phyloP scores from a whole-genome alignment of 2,888 invertebrate species.

The Erebia palarica region DNA sequence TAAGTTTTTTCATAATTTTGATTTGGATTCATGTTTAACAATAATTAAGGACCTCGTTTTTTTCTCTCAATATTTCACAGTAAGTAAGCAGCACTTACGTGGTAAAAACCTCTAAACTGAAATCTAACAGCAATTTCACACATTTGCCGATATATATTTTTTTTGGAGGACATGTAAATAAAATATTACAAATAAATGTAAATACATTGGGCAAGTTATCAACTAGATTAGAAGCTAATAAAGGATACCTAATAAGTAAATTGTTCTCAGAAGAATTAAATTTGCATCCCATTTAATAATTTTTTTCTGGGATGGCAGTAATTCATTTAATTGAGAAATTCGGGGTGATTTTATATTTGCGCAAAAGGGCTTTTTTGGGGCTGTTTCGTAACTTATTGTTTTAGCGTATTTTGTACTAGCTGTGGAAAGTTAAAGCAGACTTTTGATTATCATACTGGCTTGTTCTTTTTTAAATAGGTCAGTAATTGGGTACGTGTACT shows the following conservation, averaged over 20 bases:
- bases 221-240: neutral
- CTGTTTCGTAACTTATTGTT: neutral
- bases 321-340: conserved; percentile 37
- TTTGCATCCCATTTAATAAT: conserved; percentile 55
- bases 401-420: conserved; percentile 3
- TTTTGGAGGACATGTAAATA: too few relatives aligned
- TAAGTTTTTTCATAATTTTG: too few relatives aligned
- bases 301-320: conserved; percentile 39
- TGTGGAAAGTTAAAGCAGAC: neutral
- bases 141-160: too few relatives aligned
- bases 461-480: neutral
- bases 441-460: neutral
- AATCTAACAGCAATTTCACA: too few relatives aligned
- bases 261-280: conserved; percentile 40
- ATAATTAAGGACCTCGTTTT: too few relatives aligned
- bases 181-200: too few relatives aligned
- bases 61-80: too few relatives aligned
- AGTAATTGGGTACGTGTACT: too few relatives aligned
- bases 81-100: too few relatives aligned
- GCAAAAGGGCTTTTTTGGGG: conserved; percentile 38
- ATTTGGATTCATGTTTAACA: too few relatives aligned
- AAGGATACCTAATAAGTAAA: neutral
- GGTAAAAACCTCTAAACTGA: too few relatives aligned
- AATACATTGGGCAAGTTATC: neutral
- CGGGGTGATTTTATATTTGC: conserved; percentile 46